phyloP scores from a whole-genome alignment of 2,797 vertebrate species.

The Staurois parvus region DNA sequence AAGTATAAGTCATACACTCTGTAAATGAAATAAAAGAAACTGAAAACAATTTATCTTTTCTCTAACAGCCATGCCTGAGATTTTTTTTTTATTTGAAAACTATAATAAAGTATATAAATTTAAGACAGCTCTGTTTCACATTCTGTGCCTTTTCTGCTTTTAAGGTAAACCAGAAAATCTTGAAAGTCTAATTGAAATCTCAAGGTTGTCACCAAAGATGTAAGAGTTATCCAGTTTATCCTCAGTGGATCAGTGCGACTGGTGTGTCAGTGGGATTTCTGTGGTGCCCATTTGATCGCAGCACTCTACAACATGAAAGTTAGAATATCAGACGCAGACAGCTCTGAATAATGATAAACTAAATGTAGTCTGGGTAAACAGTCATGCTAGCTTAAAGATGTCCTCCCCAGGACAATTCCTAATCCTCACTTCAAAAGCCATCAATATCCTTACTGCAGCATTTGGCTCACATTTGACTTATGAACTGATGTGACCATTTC shows the following conservation, averaged over 20 bases:
- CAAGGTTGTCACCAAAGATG: slow-evolving; percentile 46
- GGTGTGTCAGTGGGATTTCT: slow-evolving; percentile 41
- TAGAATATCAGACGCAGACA: slow-evolving; percentile 18
- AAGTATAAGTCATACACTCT: not conserved
- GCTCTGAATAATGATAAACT: slow-evolving; percentile 30
- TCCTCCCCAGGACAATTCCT: not conserved
- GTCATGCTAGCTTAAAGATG: slow-evolving; percentile 24
- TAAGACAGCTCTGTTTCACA: not conserved
- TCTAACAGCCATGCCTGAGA: not conserved
- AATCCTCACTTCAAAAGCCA: not conserved
- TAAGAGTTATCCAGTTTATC: slow-evolving; percentile 44
- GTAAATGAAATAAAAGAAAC: not conserved
- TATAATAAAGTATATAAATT: not conserved
- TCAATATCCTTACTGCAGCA: not conserved
- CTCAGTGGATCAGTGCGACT: slow-evolving; percentile 18
- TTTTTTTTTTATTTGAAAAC: not conserved
- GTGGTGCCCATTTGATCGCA: slow-evolving; percentile 40
- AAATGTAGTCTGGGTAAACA: slow-evolving; percentile 22
- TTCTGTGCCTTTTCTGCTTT: not conserved
- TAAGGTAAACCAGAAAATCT: slow-evolving; percentile 27
- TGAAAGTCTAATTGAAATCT: slow-evolving; percentile 50
- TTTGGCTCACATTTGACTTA: not conserved
- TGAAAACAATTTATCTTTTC: not conserved
- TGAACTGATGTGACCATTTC: slow-evolving; percentile 3
- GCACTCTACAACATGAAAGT: slow-evolving; percentile 42